Conservation (phyloP, 2,113 vertebrate genomes). For the Bufo gargarizans region DNA sequence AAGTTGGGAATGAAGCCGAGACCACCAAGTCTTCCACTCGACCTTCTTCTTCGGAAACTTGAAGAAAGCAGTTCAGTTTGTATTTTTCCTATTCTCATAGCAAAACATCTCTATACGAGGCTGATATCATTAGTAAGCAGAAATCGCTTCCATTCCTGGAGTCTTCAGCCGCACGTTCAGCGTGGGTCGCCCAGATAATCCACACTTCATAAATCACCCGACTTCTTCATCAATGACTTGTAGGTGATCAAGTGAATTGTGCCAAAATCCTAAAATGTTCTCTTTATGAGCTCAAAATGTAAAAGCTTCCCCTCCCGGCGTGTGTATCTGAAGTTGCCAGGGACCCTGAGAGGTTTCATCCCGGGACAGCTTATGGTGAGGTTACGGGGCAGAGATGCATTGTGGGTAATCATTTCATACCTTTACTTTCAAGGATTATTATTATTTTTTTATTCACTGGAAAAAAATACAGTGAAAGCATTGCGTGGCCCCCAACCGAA, state of each 20-base stretch:
- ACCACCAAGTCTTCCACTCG: neutral
- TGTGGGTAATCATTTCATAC: neutral
- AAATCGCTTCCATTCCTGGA: neutral
- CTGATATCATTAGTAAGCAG: slow-evolving; percentile 14
- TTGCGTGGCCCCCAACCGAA: too few relatives aligned
- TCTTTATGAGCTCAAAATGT: neutral
- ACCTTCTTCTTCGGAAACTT: neutral
- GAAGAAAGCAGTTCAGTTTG: neutral
- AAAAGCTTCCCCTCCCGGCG: neutral
- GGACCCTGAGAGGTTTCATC: neutral
- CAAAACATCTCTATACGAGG: neutral
- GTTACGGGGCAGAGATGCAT: neutral
- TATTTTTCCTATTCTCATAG: slow-evolving; percentile 21
- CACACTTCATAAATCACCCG: neutral
- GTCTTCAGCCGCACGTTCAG: neutral
- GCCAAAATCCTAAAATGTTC: neutral
- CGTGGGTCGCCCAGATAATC: slow-evolving; percentile 7
- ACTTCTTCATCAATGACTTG: neutral
- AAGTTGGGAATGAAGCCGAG: neutral
- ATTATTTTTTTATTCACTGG: too few relatives aligned
- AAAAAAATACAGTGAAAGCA: too few relatives aligned
- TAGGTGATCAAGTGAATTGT: slow-evolving; percentile 12
- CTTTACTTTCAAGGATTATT: neutral
- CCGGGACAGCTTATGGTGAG: neutral
- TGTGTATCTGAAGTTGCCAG: neutral